Conservation (phyloP, 2,888 invertebrate species). For the Anodontia alba region DNA sequence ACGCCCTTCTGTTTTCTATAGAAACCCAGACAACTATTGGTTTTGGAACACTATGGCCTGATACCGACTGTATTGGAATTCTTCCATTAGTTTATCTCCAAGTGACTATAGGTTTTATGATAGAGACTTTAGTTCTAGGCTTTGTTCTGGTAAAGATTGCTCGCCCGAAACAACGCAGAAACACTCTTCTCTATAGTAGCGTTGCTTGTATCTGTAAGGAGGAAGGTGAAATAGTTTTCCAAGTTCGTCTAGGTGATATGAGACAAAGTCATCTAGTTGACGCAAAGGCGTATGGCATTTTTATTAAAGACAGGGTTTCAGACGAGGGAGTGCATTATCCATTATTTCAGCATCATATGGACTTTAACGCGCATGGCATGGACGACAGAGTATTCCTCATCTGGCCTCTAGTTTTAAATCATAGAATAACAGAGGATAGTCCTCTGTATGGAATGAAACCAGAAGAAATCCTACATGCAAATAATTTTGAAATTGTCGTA, state of each 20-base stretch:
- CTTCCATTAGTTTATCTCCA: slow-evolving; percentile 95
- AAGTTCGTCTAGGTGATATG: slow-evolving; percentile 84
- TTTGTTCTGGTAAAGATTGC: slow-evolving; percentile 96
- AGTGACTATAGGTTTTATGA: slow-evolving; percentile 93
- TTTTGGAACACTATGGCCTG: slow-evolving; percentile 93
- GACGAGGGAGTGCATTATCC: slow-evolving; percentile 96
- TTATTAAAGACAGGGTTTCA: slow-evolving; percentile 93
- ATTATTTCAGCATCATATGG: slow-evolving; percentile 96
- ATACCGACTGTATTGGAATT: slow-evolving; percentile 95
- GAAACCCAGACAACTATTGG: slow-evolving; percentile 99
- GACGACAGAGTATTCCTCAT: slow-evolving; percentile 98
- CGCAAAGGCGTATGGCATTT: slow-evolving; percentile 96
- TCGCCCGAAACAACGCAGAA: slow-evolving; percentile 96
- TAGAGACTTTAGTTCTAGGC: slow-evolving; percentile 89
- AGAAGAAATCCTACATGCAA: slow-evolving; percentile 92
- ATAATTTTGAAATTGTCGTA: slow-evolving; percentile 97
- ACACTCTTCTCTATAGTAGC: slow-evolving; percentile 96
- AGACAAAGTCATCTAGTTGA: slow-evolving; percentile 87
- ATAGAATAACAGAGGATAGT: slow-evolving; percentile 95
- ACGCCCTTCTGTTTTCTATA: slow-evolving; percentile 96
- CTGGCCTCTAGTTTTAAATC: slow-evolving; percentile 98
- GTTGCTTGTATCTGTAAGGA: slow-evolving; percentile 92
- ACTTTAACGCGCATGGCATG: slow-evolving; percentile 95
- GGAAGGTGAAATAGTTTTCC: slow-evolving; percentile 82
- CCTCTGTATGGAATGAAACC: slow-evolving; percentile 96